Evolutionary conservation across 2,113 vertebrate genomes (phyloP), one percentile per base, ranked within the genome.

Genomic region (Caloenas nicobarica): DNA sequence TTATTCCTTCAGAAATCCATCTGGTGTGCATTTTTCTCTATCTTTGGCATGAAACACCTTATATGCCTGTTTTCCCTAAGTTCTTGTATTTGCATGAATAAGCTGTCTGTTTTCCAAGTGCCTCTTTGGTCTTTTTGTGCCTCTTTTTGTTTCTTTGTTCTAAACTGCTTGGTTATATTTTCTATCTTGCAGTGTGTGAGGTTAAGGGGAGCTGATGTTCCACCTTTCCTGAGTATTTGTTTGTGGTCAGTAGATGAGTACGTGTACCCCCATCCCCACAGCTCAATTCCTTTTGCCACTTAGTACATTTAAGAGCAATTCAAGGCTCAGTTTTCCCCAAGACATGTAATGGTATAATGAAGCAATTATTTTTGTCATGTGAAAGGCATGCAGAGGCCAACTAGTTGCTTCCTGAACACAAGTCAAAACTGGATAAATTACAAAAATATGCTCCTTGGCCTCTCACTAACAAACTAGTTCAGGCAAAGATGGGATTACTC

Each of bases 251-350:
- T 36, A 51, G 44, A 58, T 7, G 53, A 60, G 10, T n/a, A 22
- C 15, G 4, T 7, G 7, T 42, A 54, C 8, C 16, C 31, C 5
- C 42, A 74, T 17, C 1, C 0, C 2, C 23, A 44, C 22, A 71
- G 7, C 8, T 79, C 22, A 50, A 17, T 50, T 71, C 11, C 25
- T 84, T 81, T 25, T 79, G 48, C 5, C 11, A 10, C 50, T 60
- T 64, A 46, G 21, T 33, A 66, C 21, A 28, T 78, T 38, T 74
- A 72, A 79, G 81, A 72, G 25, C 15, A 78, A 17, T 11, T 10
- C 15, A 89, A 89, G 3, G 4, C 22, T 82, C 50, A 15, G 7
- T 85, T 88, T 88, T 40, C 50, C 13, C 28, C 3, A 3, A 38
- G 28, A 76, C 4, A 58, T 74, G 66, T 73, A 72, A 38, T 48